Evolutionary conservation across 37 sponge, comb jelly and placozoan species (phyloP).

Genomic region (Agelas oroides): DNA sequence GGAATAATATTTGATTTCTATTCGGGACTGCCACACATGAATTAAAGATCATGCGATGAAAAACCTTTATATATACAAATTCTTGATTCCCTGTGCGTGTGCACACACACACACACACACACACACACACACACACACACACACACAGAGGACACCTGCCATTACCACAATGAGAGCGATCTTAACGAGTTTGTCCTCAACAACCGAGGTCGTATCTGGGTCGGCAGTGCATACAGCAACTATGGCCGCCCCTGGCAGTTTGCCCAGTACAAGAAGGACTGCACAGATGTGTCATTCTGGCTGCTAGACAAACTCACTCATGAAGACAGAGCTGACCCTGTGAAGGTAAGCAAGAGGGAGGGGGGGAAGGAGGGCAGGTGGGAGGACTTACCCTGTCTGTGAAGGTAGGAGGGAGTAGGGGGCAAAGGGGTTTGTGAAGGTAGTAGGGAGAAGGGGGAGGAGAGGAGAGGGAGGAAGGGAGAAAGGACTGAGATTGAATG

Average conservation of each 20-base stretch:
- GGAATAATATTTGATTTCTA: no score
- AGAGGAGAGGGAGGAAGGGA: no score
- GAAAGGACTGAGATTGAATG: no score
- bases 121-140: constrained; percentile 23
- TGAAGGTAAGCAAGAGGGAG: constrained; percentile 29
- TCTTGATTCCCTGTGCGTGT: background rate
- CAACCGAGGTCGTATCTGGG: constrained; percentile 75
- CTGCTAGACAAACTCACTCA: constrained; percentile 19
- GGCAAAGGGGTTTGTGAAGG: no score
- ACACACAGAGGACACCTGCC: constrained; percentile 51
- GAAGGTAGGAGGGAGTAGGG: background rate
- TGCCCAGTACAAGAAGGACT: constrained; percentile 69
- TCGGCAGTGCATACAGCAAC: constrained; percentile 55
- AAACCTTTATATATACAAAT: no score
- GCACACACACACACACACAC: constrained; percentile 11
- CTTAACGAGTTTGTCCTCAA: constrained; percentile 76
- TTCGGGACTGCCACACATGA: no score
- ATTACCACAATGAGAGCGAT: constrained; percentile 44
- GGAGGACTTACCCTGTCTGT: no score
- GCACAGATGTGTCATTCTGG: constrained; percentile 46
- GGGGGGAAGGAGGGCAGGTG: no score
- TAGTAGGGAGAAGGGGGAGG: no score
- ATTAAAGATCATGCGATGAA: no score
- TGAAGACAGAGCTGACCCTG: constrained; percentile 34
- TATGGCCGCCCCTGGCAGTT: constrained; percentile 76